Evolutionary conservation across 2,797 vertebrate species (phyloP).

Genomic region (Cuculus canorus): DNA sequence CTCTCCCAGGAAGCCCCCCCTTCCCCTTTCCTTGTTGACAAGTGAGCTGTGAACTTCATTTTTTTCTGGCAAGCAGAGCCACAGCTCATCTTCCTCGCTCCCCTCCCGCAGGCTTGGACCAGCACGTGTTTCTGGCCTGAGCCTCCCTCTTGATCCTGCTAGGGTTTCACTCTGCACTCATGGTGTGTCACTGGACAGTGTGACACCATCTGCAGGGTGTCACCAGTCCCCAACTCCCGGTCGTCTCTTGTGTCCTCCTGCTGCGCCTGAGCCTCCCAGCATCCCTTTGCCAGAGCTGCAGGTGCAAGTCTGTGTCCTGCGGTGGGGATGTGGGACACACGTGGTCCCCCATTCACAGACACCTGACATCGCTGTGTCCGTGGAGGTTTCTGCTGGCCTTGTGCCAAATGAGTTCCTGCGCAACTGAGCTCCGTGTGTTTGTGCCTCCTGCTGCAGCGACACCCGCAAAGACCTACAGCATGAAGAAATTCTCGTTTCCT

Average conservation of each 20-base stretch:
- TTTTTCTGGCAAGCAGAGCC: constrained; percentile 25
- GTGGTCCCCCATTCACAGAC: neutral
- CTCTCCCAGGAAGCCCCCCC: constrained; percentile 46
- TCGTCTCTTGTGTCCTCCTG: neutral
- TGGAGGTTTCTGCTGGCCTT: neutral
- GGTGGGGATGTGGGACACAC: fast-evolving
- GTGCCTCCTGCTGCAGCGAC: neutral
- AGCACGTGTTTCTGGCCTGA: neutral
- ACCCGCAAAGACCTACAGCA: neutral
- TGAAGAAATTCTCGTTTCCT: neutral
- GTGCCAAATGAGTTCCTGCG: neutral
- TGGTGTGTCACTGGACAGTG: neutral
- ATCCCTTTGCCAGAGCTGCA: neutral
- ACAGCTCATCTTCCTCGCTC: neutral
- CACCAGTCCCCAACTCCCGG: neutral
- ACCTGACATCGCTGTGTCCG: neutral
- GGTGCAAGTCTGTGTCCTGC: neutral
- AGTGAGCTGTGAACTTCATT: constrained; percentile 61
- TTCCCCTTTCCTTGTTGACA: constrained; percentile 49
- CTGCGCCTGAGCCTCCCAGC: neutral
- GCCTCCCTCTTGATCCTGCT: neutral
- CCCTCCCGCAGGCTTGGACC: neutral
- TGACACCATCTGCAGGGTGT: neutral
- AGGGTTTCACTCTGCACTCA: neutral
- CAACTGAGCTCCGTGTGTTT: neutral